Evolutionary conservation across 2,113 vertebrate genomes (phyloP), one percentile per base, ranked within the genome.

Genomic region (Tretioscincus oriximinensis): DNA sequence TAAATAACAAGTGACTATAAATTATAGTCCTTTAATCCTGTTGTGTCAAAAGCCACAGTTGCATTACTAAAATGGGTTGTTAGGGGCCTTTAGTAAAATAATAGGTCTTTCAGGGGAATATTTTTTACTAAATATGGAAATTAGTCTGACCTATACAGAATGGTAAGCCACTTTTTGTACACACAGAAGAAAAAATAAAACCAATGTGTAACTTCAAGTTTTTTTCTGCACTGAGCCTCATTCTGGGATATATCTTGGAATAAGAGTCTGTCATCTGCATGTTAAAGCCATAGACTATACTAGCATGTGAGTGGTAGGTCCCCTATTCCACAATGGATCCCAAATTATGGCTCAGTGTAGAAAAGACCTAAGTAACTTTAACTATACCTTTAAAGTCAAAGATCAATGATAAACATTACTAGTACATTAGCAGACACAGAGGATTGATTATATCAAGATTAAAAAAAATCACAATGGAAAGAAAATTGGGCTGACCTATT

Each of bases 61-160:
- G 65, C 26, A 78, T 10, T 71, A 8, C 9, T 77, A 68, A 69
- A 81, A 31, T 72, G 24, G 77, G n/a, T 5, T 9, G 14, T 28
- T 58, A 26, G 31, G 80, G 86, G 4, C 1, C n/a, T 20, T 64
- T 58, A 78, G 35, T 20, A 76, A 35, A 88, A 87, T 78, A 80
- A 0, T 16, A 60, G 68, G 3, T 47, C 31, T 3, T 65, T n/a
- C 58, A 51, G 80, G 51, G 61, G 58, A 71, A 76, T 81, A 1
- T 1, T n/a, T 65, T 63, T 41, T 73, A 84, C 77, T 76, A 49
- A 31, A 35, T 22, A 67, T 70, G 45, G 31, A 47, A 7, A 69
- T 2, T 69, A 21, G 69, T n/a, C 16, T 73, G 51, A 84, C 14
- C 24, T 22, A 16, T 58, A 14, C 81, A 67, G 2, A 1, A 29